Percentiles rank a stretch among this genome's conserved stretches.
phyloP scores from a whole-genome alignment of 2,888 invertebrate genomes.

The Cerceris rybyensis region DNA sequence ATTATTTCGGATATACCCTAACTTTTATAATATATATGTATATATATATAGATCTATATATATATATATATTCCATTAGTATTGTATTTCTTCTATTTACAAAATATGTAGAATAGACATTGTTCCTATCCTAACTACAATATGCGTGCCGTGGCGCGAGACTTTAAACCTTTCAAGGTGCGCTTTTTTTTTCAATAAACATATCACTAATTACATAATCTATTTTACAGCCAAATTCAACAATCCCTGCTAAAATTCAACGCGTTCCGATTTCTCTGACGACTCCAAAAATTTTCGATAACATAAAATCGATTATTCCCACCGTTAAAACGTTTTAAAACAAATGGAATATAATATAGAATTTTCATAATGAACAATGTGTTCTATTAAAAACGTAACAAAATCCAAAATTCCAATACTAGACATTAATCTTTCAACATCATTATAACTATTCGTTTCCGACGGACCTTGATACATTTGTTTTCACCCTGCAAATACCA shows the following conservation, averaged over 20 bases:
- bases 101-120: conserved; percentile 78
- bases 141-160: conserved; percentile 78
- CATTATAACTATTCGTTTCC: conserved; percentile 7
- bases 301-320: conserved; percentile 52
- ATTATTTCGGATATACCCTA: conserved; percentile 59
- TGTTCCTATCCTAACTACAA: conserved; percentile 78
- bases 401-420: conserved; percentile 39
- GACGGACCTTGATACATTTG: not conserved
- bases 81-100: conserved; percentile 74
- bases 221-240: conserved; percentile 81
- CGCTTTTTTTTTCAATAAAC: conserved; percentile 67
- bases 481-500: conserved; percentile 27
- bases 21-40: conserved; percentile 57
- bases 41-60: too few species aligned
- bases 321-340: conserved; percentile 60
- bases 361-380: conserved; percentile 42
- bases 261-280: conserved; percentile 52
- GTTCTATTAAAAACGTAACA: conserved; percentile 46
- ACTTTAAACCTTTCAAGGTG: conserved; percentile 72
- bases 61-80: conserved; percentile 65
- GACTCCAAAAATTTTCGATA: conserved; percentile 43
- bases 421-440: conserved; percentile 22
- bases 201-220: conserved; percentile 75
- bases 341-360: conserved; percentile 39
- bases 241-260: conserved; percentile 78